These are phyloP conservation scores for Gymnarchus niloticus DNA, from an alignment of 2,113 vertebrate genomes.

Conservation along the genomic window DNA sequence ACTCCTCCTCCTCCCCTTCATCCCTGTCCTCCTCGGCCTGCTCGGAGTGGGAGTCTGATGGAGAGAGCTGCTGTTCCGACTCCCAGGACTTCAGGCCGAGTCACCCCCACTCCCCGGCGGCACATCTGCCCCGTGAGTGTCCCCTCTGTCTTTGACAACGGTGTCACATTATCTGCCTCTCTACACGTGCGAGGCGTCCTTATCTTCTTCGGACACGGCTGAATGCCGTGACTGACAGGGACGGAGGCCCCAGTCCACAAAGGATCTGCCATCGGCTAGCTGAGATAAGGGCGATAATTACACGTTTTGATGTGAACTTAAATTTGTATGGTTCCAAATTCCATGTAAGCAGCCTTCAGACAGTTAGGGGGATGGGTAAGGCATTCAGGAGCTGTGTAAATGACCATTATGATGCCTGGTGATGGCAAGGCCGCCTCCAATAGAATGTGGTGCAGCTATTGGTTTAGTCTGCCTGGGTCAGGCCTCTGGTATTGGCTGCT, in stretches of 20 bases:
- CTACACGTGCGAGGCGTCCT: neutral
- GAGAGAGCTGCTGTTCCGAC: constrained; percentile 72
- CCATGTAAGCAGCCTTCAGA: neutral
- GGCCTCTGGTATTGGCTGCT: too few species aligned
- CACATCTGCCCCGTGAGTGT: constrained; percentile 76
- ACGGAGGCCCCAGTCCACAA: neutral
- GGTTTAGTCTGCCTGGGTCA: too few species aligned
- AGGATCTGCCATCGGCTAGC: neutral
- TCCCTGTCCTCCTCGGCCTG: constrained; percentile 73
- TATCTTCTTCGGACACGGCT: neutral
- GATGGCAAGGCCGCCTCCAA: too few species aligned
- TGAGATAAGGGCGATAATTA: neutral
- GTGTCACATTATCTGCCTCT: neutral
- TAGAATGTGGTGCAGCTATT: too few species aligned
- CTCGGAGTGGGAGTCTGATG: constrained; percentile 81
- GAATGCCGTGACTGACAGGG: neutral
- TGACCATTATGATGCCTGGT: too few species aligned
- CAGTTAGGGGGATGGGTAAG: too few species aligned
- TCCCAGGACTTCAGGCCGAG: constrained; percentile 64
- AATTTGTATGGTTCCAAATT: neutral
- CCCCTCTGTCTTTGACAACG: neutral
- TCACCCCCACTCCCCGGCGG: constrained; percentile 59
- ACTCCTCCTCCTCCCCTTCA: constrained; percentile 65
- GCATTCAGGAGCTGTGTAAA: too few species aligned
- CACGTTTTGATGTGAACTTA: neutral